Evolutionary conservation across 2,888 invertebrate genomes (phyloP), one percentile per base, ranked within the genome.

Genomic region (Molorchus minor): DNA sequence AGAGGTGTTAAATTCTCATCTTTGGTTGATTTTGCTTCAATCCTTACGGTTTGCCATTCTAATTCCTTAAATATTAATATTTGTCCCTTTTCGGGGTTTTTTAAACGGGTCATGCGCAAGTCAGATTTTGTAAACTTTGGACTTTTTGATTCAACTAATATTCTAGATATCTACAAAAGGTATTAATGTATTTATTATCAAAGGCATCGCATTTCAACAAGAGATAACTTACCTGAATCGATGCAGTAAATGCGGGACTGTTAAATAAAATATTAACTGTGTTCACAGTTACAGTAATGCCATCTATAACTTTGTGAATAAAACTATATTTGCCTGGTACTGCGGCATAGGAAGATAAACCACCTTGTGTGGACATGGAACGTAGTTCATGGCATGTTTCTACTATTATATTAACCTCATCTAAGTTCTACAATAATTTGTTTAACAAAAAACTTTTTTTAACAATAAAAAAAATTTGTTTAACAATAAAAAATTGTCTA

Each of bases 11-110:
- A 82, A 62, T 87, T 87, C 71, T 84, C 84, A 77, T 90, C 90
- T 75, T 86, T 86, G 45, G 90, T 90, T 58, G 94, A 93, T 74
- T 89, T 92, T 8, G 98, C 98, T 82, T 98, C 98, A 75, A 98
- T 93, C 64, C 97, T 86, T 15, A 98, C 89, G 47, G 95, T 94
- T 82, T 98, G 97, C 98, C 99, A 99, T 77, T 94, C 93, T 53
- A 98, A 82, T 82, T 96, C 94, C 85, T 99, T 99, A 82, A 98
- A 99, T 77, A 98, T 92, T 66, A 99, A 85, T 65, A 98, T 84
- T 75, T 97, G 93, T 36, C 94, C 94, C 64, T 91, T 88, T 64
- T 91, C 88, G 1, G 91, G 87, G 76, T 97, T 96, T 81, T 96
- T 94, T 68, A 99, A 86, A 73, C 97, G 87, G 45, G 98, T 97